Evolutionary conservation across 2,113 vertebrate genomes (phyloP).

Genomic region (Vulpes ferrilata): DNA sequence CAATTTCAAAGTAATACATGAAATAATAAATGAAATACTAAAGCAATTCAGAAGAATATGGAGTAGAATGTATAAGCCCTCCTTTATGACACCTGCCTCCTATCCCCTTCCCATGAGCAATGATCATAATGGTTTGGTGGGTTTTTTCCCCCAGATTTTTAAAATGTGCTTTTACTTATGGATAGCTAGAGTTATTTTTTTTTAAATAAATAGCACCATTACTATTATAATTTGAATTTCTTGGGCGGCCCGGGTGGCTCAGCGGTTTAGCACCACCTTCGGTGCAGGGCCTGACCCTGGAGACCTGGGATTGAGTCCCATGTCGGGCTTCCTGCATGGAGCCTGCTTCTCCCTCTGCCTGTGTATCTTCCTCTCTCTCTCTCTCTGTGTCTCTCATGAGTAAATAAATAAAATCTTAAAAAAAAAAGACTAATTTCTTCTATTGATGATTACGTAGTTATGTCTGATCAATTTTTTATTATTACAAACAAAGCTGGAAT

Average conservation of each 20-base stretch:
- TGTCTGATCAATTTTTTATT: not conserved
- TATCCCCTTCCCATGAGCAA: not conserved
- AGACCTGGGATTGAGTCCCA: too few species aligned
- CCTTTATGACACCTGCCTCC: not conserved
- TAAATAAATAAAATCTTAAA: too few species aligned
- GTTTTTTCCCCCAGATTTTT: not conserved
- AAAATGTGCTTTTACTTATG: not conserved
- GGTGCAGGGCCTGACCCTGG: too few species aligned
- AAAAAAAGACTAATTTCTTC: not conserved
- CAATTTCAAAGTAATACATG: slow-evolving; percentile 23
- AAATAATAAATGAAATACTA: slow-evolving; percentile 29
- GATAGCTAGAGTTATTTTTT: not conserved
- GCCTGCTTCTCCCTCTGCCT: too few species aligned
- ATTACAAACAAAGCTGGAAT: slow-evolving; percentile 24
- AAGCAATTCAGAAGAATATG: slow-evolving; percentile 14
- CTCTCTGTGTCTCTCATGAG: too few species aligned
- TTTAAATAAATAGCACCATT: not conserved
- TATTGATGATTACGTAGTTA: not conserved
- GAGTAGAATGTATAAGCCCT: not conserved
- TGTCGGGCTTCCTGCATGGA: too few species aligned
- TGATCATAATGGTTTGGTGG: not conserved
- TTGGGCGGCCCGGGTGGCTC: too few species aligned
- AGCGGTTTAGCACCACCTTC: too few species aligned
- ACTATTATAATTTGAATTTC: not conserved
- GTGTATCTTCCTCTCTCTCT: too few species aligned